Evolutionary conservation across 2,113 vertebrate genomes (phyloP).

Genomic region (Passer montanus): DNA sequence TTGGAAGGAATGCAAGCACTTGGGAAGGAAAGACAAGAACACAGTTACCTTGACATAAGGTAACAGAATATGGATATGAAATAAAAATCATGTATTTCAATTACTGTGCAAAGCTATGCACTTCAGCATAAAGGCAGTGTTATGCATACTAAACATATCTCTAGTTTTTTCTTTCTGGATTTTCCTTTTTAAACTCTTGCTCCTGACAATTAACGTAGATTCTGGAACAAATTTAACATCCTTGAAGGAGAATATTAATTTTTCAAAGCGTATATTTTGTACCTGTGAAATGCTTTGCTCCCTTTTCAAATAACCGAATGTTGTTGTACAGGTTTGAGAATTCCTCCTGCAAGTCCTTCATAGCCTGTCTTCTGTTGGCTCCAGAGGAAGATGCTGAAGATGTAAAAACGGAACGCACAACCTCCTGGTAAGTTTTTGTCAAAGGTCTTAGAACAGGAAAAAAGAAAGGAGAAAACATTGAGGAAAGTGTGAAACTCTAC

Average conservation of each 20-base stretch:
- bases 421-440: conserved; percentile 88
- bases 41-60: not conserved
- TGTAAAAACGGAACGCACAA: conserved; percentile 85
- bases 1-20: not conserved
- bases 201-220: not conserved
- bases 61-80: not conserved
- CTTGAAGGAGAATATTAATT: not conserved
- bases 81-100: not conserved
- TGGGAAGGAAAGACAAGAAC: not conserved
- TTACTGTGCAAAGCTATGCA: not conserved
- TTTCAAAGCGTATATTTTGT: not conserved
- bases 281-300: conserved; percentile 90
- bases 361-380: conserved; percentile 84
- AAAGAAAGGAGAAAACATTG: not conserved
- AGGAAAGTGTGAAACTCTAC: not conserved
- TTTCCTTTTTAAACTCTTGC: not conserved
- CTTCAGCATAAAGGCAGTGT: not conserved
- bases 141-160: not conserved
- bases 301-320: conserved; percentile 91
- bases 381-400: conserved; percentile 83
- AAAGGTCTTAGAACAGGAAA: conserved; percentile 80
- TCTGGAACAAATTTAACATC: not conserved
- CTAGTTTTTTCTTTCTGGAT: not conserved
- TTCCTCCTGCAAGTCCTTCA: conserved; percentile 96
- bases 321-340: conserved; percentile 91